Evolutionary conservation across 2,888 invertebrate genomes (phyloP).

Genomic region (Bellardia pandia): DNA sequence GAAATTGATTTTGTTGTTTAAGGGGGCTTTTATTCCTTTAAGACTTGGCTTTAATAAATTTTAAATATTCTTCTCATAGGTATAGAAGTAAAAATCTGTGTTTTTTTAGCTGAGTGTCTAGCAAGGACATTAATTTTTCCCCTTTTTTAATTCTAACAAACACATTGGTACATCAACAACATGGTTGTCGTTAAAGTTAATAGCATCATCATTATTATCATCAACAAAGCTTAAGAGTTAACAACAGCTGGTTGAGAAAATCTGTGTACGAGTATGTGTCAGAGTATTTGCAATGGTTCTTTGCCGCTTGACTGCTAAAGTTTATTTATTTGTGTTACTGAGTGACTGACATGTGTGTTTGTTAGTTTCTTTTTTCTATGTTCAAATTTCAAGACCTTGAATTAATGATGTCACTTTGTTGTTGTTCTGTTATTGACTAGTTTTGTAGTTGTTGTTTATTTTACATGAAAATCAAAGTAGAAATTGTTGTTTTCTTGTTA

Average conservation of each 20-base stretch:
- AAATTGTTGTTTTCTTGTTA: conserved; percentile 26
- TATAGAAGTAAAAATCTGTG: neutral
- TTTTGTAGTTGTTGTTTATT: conserved; percentile 27
- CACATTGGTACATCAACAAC: conserved; percentile 23
- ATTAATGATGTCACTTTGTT: conserved; percentile 64
- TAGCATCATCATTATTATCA: conserved; percentile 16
- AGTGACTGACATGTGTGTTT: neutral
- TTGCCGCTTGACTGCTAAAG: neutral
- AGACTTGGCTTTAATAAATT: neutral
- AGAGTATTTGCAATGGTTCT: neutral
- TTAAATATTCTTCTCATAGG: neutral
- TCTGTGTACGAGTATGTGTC: neutral
- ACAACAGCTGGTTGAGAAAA: neutral
- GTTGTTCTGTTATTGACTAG: conserved; percentile 20
- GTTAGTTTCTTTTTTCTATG: neutral
- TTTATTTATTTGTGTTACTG: neutral
- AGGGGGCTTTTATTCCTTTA: neutral
- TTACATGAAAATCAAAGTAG: conserved; percentile 30
- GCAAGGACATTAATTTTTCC: conserved; percentile 28
- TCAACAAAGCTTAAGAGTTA: neutral
- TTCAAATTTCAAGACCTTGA: conserved; percentile 49
- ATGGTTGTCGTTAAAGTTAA: conserved; percentile 34
- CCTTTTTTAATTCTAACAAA: neutral
- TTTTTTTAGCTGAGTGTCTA: neutral
- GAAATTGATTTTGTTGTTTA: conserved; percentile 36